Conservation (phyloP, 2,113 vertebrate species). For the Pristiophorus japonicus region DNA sequence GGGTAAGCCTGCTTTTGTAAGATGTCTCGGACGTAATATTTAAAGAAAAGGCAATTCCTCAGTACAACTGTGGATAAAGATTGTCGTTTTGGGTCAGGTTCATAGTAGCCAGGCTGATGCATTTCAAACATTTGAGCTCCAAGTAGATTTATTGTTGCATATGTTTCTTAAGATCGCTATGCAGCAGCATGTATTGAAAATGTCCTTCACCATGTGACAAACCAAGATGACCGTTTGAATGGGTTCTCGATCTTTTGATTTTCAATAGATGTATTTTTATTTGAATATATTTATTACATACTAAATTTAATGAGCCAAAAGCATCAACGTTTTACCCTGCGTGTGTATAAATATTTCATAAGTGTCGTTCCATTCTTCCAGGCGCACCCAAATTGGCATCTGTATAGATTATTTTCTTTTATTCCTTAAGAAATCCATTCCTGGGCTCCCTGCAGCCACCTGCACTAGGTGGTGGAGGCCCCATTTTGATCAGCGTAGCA, state of each 20-base stretch:
- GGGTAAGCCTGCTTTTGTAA: conserved; percentile 60
- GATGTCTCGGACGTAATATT: neutral
- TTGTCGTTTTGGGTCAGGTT: neutral
- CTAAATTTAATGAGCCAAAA: neutral
- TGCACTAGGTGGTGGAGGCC: neutral
- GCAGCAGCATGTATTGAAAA: neutral
- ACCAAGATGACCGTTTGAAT: neutral
- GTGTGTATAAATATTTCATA: neutral
- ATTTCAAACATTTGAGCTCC: neutral
- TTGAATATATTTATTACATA: neutral
- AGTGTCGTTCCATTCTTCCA: neutral
- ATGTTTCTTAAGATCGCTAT: neutral
- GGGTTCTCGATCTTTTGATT: neutral
- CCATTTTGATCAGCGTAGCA: neutral
- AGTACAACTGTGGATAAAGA: neutral
- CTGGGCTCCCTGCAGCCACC: neutral
- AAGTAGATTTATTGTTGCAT: neutral
- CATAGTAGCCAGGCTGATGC: neutral
- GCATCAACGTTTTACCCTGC: no score
- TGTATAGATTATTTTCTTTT: neutral
- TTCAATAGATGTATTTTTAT: neutral
- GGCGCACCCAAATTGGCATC: neutral
- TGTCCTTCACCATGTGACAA: neutral
- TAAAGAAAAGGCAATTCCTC: neutral
- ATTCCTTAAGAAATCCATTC: neutral